Conservation (phyloP, 2,888 invertebrate genomes). For the Molanna angustata region DNA sequence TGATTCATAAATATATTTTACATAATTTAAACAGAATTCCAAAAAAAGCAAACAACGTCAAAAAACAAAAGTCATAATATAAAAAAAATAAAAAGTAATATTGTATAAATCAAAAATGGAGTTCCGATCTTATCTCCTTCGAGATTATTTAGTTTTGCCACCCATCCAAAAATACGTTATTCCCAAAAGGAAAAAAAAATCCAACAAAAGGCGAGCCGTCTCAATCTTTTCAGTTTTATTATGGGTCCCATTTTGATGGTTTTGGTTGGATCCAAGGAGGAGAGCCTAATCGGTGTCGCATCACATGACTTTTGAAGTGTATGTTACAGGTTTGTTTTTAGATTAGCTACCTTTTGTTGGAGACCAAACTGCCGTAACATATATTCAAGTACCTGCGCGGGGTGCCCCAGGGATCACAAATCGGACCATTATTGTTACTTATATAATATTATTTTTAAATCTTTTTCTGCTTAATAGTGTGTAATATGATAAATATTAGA, state of each 20-base stretch:
- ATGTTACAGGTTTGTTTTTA: slow-evolving; percentile 29
- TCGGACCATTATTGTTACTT: too few relatives aligned
- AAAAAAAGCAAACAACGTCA: too few relatives aligned
- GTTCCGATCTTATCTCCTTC: not conserved
- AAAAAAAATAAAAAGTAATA: too few relatives aligned
- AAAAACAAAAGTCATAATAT: too few relatives aligned
- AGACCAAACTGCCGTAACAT: slow-evolving; percentile 9
- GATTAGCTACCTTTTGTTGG: slow-evolving; percentile 30
- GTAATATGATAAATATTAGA: too few relatives aligned
- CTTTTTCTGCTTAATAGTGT: too few relatives aligned
- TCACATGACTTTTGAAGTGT: slow-evolving; percentile 23
- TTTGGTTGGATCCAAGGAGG: too few relatives aligned
- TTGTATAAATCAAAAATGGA: too few relatives aligned
- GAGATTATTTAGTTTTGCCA: not conserved
- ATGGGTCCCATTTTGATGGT: too few relatives aligned
- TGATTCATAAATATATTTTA: too few relatives aligned
- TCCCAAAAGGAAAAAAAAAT: not conserved
- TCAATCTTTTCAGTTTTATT: not conserved
- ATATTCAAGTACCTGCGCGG: slow-evolving; percentile 3
- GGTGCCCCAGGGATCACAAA: not conserved
- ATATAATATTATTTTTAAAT: too few relatives aligned
- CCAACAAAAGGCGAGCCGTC: not conserved
- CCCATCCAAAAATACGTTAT: not conserved
- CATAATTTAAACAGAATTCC: too few relatives aligned
- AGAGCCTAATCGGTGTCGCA: slow-evolving; percentile 25